phyloP scores from a whole-genome alignment of 1,140 invertebrate species.

The Drosophila parvula region DNA sequence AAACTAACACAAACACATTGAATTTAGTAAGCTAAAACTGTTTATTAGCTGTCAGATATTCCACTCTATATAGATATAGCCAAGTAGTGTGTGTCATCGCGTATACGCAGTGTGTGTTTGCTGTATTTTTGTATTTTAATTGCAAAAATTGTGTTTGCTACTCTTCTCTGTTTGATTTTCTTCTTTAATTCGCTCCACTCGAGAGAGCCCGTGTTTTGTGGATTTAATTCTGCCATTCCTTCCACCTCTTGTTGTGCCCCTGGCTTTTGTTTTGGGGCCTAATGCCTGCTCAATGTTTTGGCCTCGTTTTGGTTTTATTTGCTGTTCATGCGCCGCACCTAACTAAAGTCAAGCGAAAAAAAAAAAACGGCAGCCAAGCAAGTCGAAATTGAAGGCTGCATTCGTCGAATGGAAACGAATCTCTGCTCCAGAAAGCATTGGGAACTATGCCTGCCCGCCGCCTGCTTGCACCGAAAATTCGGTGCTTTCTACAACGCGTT shows the following conservation, averaged over 20 bases:
- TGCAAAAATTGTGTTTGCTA: conserved; percentile 9
- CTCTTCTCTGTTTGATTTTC: background rate
- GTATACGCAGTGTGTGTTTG: conserved; percentile 35
- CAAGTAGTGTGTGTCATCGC: conserved; percentile 14
- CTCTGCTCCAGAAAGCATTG: conserved; percentile 44
- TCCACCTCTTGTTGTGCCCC: conserved; percentile 20
- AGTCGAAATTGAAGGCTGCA: conserved; percentile 59
- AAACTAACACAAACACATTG: conserved; percentile 34
- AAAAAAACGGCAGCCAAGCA: conserved; percentile 55
- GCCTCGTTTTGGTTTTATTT: conserved; percentile 48
- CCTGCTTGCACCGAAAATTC: background rate
- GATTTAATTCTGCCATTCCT: conserved; percentile 10
- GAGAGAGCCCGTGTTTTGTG: background rate
- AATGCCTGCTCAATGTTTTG: conserved; percentile 57
- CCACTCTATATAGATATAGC: conserved; percentile 9
- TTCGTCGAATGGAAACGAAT: conserved; percentile 28
- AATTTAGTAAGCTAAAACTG: conserved; percentile 31
- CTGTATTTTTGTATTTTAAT: conserved; percentile 1
- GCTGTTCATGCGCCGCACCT: conserved; percentile 41
- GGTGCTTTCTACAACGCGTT: background rate
- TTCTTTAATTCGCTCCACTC: background rate
- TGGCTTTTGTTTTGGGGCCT: conserved; percentile 31
- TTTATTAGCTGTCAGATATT: conserved; percentile 44
- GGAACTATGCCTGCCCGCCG: conserved; percentile 6
- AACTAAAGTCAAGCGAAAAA: conserved; percentile 26